phyloP scores from a whole-genome alignment of 1,140 invertebrate genomes.

The Drosophila punjabiensis region DNA sequence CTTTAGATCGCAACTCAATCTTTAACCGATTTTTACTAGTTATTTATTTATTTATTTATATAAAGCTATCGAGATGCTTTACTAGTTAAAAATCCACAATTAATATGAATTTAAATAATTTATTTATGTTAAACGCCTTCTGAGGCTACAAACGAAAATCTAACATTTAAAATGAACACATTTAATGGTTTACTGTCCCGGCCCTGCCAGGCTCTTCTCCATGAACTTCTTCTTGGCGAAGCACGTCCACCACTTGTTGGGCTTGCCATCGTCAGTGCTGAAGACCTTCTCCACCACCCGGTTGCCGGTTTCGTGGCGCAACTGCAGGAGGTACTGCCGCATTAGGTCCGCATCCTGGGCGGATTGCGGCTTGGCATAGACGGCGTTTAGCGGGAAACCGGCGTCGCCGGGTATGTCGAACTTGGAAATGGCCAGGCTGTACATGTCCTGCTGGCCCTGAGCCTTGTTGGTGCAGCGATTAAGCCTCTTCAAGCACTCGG shows the following conservation, averaged over 20 bases:
- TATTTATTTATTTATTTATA: too few relatives aligned
- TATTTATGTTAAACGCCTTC: slow-evolving; percentile 11
- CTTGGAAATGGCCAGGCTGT: slow-evolving; percentile 96
- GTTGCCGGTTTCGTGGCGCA: slow-evolving; percentile 97
- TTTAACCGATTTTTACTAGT: background rate
- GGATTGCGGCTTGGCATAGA: slow-evolving; percentile 95
- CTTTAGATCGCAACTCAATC: background rate
- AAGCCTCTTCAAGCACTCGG: slow-evolving; percentile 98
- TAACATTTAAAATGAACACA: background rate
- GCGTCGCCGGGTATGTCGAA: slow-evolving; percentile 98
- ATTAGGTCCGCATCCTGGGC: slow-evolving; percentile 94
- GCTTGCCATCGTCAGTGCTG: slow-evolving; percentile 95
- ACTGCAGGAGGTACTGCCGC: slow-evolving; percentile 96
- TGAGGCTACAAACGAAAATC: background rate
- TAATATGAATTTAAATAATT: slow-evolving; percentile 19
- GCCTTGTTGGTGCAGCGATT: slow-evolving; percentile 96
- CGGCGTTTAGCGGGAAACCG: slow-evolving; percentile 98
- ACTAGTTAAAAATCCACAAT: background rate
- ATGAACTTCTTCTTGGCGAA: slow-evolving; percentile 99
- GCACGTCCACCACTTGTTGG: slow-evolving; percentile 99
- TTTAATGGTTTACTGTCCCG: slow-evolving; percentile 66
- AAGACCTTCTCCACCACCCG: slow-evolving; percentile 97
- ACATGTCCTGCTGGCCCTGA: slow-evolving; percentile 98
- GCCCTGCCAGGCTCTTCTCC: slow-evolving; percentile 95
- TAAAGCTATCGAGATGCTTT: too few relatives aligned